These are phyloP conservation scores for Dinomys branickii DNA, from an alignment of 2,113 vertebrate species.

Conservation along the genomic window DNA sequence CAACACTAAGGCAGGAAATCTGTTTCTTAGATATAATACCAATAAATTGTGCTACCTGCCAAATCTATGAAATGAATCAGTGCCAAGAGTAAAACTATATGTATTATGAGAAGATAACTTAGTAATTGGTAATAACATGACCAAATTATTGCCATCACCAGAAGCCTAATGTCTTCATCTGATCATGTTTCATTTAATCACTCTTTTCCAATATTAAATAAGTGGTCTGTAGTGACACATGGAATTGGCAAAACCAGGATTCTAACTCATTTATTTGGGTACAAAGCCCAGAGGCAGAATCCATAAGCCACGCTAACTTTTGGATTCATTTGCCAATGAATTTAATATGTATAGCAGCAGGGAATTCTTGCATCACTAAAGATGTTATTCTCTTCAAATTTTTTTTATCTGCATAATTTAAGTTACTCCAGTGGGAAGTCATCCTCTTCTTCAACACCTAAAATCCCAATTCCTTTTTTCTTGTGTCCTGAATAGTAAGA, in stretches of 20 bases:
- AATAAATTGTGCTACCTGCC: neutral
- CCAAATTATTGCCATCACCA: neutral
- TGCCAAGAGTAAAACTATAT: constrained; percentile 45
- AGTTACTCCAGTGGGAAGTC: neutral
- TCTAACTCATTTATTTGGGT: neutral
- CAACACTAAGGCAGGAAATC: neutral
- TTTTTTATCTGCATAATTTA: neutral
- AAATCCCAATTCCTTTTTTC: constrained; percentile 11
- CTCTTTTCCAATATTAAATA: constrained; percentile 52
- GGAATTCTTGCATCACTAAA: neutral
- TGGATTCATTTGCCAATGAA: neutral
- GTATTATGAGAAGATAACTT: neutral
- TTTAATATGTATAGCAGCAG: neutral
- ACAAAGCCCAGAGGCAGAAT: neutral
- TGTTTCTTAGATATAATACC: constrained; percentile 21
- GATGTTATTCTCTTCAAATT: neutral
- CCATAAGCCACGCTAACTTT: neutral
- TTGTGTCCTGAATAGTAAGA: neutral
- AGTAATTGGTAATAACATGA: neutral
- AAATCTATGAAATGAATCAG: constrained; percentile 7
- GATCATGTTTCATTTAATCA: constrained; percentile 13
- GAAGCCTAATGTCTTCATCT: neutral
- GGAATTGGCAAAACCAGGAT: neutral
- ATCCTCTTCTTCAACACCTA: neutral
- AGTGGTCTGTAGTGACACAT: neutral